Percentiles rank a stretch among this genome's conserved stretches.
Conservation (phyloP, 2,888 invertebrate species). For the Abscondita cerata region DNA sequence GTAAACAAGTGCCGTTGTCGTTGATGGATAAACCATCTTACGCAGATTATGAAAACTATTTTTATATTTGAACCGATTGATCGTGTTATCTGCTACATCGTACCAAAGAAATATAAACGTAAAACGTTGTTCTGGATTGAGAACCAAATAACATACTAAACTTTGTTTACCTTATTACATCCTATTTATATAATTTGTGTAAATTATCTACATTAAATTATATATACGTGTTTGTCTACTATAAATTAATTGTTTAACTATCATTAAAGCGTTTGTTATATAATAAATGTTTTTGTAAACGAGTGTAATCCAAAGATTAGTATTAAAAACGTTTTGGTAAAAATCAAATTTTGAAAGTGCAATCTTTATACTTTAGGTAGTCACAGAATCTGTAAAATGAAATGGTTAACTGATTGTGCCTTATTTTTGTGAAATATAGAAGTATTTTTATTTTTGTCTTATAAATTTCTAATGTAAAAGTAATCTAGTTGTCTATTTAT, state of each 20-base stretch:
- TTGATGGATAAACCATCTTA: constrained; percentile 58
- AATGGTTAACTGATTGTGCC: constrained; percentile 15
- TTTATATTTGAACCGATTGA: constrained; percentile 64
- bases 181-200: constrained; percentile 9
- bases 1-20: constrained; percentile 17
- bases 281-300: constrained; percentile 9
- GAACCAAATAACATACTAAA: constrained; percentile 1
- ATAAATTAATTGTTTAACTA: constrained; percentile 4
- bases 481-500: no score
- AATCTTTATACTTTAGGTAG: neutral
- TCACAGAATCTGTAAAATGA: constrained; percentile 1
- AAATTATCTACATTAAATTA: neutral
- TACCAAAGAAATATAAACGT: constrained; percentile 2
- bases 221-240: constrained; percentile 4
- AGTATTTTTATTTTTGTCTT: neutral
- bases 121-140: neutral
- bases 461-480: neutral
- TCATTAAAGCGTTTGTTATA: constrained; percentile 13
- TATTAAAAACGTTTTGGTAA: constrained; percentile 13
- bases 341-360: neutral
- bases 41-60: constrained; percentile 71
- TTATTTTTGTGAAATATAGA: neutral
- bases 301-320: constrained; percentile 29
- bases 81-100: constrained; percentile 1
- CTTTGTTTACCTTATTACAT: no score